Percentiles rank a stretch among this genome's conserved stretches.
phyloP scores from a whole-genome alignment of 2,888 invertebrate genomes.

The Eupeodes latifasciatus region DNA sequence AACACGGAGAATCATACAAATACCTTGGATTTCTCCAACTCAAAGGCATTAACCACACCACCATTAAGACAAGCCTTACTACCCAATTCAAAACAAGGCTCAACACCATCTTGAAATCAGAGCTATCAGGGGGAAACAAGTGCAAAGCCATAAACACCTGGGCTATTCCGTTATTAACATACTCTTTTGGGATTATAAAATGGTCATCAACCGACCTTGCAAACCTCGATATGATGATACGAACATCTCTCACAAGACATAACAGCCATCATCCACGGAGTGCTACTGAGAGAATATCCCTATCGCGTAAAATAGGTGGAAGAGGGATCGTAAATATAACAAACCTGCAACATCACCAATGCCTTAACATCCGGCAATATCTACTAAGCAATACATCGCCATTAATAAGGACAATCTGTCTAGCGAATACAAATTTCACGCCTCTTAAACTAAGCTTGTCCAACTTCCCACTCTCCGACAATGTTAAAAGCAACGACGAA shows the following conservation, averaged over 20 bases:
- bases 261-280: conserved; percentile 12
- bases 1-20: conserved; percentile 34
- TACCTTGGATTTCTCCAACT: conserved; percentile 42
- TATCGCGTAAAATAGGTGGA: background rate
- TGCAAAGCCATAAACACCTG: conserved; percentile 48
- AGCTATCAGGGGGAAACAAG: conserved; percentile 17
- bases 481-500: background rate
- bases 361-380: background rate
- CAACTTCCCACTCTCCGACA: background rate
- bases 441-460: background rate
- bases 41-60: conserved; percentile 22
- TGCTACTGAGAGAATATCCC: background rate
- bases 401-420: background rate
- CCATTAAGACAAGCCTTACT: background rate
- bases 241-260: background rate
- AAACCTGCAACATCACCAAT: background rate
- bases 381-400: background rate
- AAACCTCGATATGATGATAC: background rate
- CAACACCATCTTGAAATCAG: conserved; percentile 27
- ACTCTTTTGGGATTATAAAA: conserved; percentile 39
- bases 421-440: background rate
- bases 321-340: background rate
- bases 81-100: background rate
- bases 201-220: background rate
- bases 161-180: conserved; percentile 41